A percentile compares a stretch with the other conserved stretches of the same genome.
Evolutionary conservation across 2,888 invertebrate genomes (phyloP).

Genomic region (Hermodice carunculata): DNA sequence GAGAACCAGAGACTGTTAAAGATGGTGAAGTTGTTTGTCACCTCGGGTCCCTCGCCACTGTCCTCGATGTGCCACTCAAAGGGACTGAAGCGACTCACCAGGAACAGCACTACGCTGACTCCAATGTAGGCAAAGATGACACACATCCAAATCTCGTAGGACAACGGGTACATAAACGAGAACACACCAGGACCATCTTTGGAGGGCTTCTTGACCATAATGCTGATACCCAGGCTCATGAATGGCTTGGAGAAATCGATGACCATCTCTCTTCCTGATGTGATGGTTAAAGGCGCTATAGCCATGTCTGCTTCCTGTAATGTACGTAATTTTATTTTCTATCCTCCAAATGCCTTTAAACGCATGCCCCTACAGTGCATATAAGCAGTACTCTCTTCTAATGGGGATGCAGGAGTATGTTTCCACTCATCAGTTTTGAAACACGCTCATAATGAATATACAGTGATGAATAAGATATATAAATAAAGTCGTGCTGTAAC

Average conservation of each 20-base stretch:
- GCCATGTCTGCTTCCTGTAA: slow-evolving; percentile 96
- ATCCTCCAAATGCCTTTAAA: too few species aligned
- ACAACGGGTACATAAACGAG: slow-evolving; percentile 96
- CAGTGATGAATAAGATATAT: too few species aligned
- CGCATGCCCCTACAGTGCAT: too few species aligned
- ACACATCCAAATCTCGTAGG: slow-evolving; percentile 97
- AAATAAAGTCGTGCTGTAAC: too few species aligned
- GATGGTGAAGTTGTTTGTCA: slow-evolving; percentile 80
- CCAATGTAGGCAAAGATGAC: slow-evolving; percentile 90
- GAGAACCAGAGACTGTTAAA: slow-evolving; percentile 98
- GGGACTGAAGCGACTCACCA: slow-evolving; percentile 96
- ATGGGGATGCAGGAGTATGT: too few species aligned
- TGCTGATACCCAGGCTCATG: slow-evolving; percentile 95
- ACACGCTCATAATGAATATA: too few species aligned
- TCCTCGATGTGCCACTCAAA: slow-evolving; percentile 89
- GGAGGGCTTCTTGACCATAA: slow-evolving; percentile 92
- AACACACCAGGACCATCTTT: slow-evolving; percentile 93
- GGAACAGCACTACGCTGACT: slow-evolving; percentile 89
- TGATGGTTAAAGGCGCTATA: slow-evolving; percentile 95
- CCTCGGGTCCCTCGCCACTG: slow-evolving; percentile 57
- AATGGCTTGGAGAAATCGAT: slow-evolving; percentile 99
- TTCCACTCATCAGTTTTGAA: too few species aligned
- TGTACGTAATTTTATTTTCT: background rate
- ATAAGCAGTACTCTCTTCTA: too few species aligned
- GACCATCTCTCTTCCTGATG: slow-evolving; percentile 92